Evolutionary conservation across 2,797 vertebrate genomes (phyloP), one percentile per base, ranked within the genome.

Genomic region (Jordanella pulchra): DNA sequence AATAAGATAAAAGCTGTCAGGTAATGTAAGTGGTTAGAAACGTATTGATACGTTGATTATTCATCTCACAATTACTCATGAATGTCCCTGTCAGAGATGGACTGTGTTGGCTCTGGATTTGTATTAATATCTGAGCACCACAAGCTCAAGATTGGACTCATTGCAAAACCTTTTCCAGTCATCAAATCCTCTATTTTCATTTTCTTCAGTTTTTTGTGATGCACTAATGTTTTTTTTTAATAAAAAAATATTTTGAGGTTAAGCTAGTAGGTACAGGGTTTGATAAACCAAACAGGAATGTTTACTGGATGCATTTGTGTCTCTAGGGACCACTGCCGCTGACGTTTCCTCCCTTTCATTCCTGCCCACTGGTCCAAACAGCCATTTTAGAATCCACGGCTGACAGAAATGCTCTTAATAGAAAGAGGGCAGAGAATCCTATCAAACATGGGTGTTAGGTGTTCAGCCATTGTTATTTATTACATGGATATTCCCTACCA

Each of bases 301-400:
- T 86, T 87, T 81, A 71, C 39, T 73, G 72, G 70, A 56, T 82
- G 72, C 58, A 64, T 72, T 71, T 71, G 27, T 76, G 55, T 84
- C 87, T 84, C 76, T 32, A 44, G 76, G 79, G 80, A 78, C 35
- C 35, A 5, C 69, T 54, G 56, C 65, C 71, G 76, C 76, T 69
- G 79, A 76, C 23, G 64, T 74, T 65, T 68, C 73, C 69, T 84
- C 70, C 78, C 82, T 71, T 78, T 79, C 80, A 80, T 70, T 82
- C 73, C 53, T 79, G 82, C 77, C 86, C 82, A 85, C 81, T 61
- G 69, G 75, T 85, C 82, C 67, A 66, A 84, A 86, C 90, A 91
- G 92, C 89, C 92, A 93, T 94, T 91, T 93, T 94, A 90, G 89
- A 82, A 88, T 85, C 80, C 73, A 83, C 64, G 75, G 1, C 66